phyloP scores from a whole-genome alignment of 1,140 invertebrate species.

The Drosophila lowei region DNA sequence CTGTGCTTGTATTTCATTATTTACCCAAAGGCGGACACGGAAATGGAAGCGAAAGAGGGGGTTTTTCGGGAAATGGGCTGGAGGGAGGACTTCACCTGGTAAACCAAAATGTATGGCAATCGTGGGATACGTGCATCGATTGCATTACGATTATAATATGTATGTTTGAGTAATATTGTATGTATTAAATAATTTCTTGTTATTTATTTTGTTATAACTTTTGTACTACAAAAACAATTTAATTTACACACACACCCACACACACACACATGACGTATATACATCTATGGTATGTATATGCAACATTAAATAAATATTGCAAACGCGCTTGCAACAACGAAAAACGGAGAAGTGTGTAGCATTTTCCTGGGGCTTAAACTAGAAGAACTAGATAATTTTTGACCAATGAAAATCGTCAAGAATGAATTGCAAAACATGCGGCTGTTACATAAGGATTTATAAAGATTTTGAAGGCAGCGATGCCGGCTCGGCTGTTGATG shows the following conservation, averaged over 20 bases:
- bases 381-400: too few relatives aligned
- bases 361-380: too few relatives aligned
- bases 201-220: constrained; percentile 54
- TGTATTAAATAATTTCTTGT: constrained; percentile 52
- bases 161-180: constrained; percentile 34
- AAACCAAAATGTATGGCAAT: constrained; percentile 30
- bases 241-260: constrained; percentile 35
- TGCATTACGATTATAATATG: constrained; percentile 21
- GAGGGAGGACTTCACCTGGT: constrained; percentile 6
- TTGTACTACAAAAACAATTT: constrained; percentile 48
- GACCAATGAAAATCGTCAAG: too few relatives aligned
- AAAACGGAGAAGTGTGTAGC: too few relatives aligned
- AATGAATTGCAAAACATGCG: too few relatives aligned
- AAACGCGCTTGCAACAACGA: constrained; percentile 35
- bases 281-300: constrained; percentile 25
- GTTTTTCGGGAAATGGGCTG: too few relatives aligned
- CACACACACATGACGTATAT: constrained; percentile 36
- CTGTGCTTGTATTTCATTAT: too few relatives aligned
- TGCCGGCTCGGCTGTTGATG: too few relatives aligned
- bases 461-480: too few relatives aligned
- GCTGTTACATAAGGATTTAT: too few relatives aligned
- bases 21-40: too few relatives aligned
- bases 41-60: too few relatives aligned
- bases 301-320: constrained; percentile 43
- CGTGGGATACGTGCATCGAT: constrained; percentile 10